Base-by-base conservation (phyloP, 2,888 invertebrate species). In the Dyspetes luteomarginatus region DNA sequence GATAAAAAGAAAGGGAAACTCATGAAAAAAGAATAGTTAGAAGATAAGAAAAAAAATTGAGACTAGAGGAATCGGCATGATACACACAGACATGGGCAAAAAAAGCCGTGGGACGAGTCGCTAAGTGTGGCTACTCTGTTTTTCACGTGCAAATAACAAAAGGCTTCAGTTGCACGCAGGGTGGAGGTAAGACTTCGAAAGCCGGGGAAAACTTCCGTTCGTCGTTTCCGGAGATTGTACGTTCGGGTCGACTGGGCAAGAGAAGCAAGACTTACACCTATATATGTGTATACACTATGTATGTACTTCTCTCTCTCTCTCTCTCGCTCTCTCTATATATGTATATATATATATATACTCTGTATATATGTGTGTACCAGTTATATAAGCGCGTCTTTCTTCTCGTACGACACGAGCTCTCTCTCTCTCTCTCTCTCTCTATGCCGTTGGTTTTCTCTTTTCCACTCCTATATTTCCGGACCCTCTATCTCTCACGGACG, bases 141-240 rank as follows among this genome's bases (percentile, higher is more conserved):
- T 80, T 77, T 74, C 62, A 43, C 74, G 71, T 67, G 71, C 82
- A 74, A 82, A 82, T 77, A 81, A n/a, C n/a, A n/a, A 80, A 71
- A 80, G 77, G 56, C 68, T 73, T 64, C 41, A 15, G 62, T 60
- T 24, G 50, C 58, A 48, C 71, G 41, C 26, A 52, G 12, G 55
- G 36, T 26, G 19, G 45, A 19, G 64, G 43, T 36, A 48, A 17
- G 30, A 22, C 17, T 52, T 65, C 64, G 76, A 60, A 72, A 73
- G n/a, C n/a, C n/a, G n/a, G n/a, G 67, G 56, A 80, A 80, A 80
- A 82, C 80, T 82, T 82, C 77, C 73, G 82, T 80, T 82, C 65
- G 68, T 69, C 73, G 79, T 82, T 82, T 82, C 80, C 82, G 77
- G 71, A 43, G 69, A 77, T 82, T 78, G 77, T 75, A 73, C 79